Base-by-base conservation (phyloP, 2,113 vertebrate genomes). In the Amphilophus citrinellus region DNA sequence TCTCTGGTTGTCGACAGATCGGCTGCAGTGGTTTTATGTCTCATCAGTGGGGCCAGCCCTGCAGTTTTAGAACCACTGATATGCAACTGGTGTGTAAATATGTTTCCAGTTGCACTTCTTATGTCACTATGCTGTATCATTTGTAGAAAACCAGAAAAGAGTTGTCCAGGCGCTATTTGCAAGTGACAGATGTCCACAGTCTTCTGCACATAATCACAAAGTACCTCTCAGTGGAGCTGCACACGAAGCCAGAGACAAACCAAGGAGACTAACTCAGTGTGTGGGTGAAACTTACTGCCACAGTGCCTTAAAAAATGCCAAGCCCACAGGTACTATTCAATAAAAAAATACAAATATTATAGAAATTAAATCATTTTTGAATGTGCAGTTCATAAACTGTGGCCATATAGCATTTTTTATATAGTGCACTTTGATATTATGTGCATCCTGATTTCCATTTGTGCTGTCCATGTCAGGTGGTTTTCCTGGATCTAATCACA, bases 221-320 rank as follows among this genome's bases (percentile, higher is more conserved):
- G 68, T 75, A 14, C 53, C 78, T 20, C 65, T 39, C 3, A 44
- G 80, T 68, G 80, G 93, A 80, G 71, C 94, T 84, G 91, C 90
- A 83, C 7, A 92, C 82, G 94, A 88, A 82, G 79, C 78, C 84
- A 87, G 96, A 84, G 77, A 88, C 82, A 96, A 95, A 89, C 68
- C 84, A 11, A 82, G 79, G 71, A 95, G 93, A 76, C 91, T 86
- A 61, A 86, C 87, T 63, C 91, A 85, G 71, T 95, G 93, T 76
- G 86, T 90, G 13, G 91, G 88, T 76, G 83, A 90, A 32, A 75
- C 77, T 47, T 82, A 84, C 66, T 89, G 89, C 88, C 62, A 47
- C 6, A 71, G 53, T 57, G 11, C 61, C 11, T 75, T 88, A 56
- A 76, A 83, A 35, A 39, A 14, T 39, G 18, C n/a, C 15, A 91